A percentile compares a stretch with the other conserved stretches of the same genome.
Evolutionary conservation across 2,113 vertebrate species (phyloP).

Genomic region (Edolisoma coerulescens): DNA sequence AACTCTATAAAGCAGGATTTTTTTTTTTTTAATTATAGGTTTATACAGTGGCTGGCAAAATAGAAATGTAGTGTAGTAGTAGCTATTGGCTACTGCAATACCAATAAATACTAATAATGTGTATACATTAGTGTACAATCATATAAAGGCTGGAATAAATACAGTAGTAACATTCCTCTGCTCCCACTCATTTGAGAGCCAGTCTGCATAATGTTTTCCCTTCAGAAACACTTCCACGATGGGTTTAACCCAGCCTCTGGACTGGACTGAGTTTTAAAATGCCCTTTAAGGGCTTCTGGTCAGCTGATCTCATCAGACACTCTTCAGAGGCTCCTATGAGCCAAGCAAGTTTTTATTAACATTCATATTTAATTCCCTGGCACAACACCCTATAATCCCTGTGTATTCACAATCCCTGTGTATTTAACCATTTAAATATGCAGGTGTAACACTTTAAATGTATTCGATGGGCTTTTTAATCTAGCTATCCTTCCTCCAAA

Average conservation of each 20-base stretch:
- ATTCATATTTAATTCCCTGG: neutral
- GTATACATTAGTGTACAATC: neutral
- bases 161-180: neutral
- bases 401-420: neutral
- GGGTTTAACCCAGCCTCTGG: neutral
- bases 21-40: neutral
- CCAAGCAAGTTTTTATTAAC: neutral
- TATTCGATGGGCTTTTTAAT: neutral
- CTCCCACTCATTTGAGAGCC: neutral
- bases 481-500: neutral
- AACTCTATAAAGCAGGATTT: neutral
- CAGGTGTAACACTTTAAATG: neutral
- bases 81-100: neutral
- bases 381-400: neutral
- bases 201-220: neutral
- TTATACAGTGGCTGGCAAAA: neutral
- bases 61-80: neutral
- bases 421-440: neutral
- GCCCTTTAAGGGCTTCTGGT: neutral
- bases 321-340: neutral
- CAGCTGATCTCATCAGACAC: neutral
- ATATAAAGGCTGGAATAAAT: neutral
- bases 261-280: neutral
- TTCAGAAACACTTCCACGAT: neutral
- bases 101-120: slow-evolving; percentile 23